Percentiles rank a stretch among this genome's conserved stretches.
These are phyloP conservation scores for Dynastes maya DNA, from an alignment of 2,888 invertebrate species.

Conservation along the genomic window DNA sequence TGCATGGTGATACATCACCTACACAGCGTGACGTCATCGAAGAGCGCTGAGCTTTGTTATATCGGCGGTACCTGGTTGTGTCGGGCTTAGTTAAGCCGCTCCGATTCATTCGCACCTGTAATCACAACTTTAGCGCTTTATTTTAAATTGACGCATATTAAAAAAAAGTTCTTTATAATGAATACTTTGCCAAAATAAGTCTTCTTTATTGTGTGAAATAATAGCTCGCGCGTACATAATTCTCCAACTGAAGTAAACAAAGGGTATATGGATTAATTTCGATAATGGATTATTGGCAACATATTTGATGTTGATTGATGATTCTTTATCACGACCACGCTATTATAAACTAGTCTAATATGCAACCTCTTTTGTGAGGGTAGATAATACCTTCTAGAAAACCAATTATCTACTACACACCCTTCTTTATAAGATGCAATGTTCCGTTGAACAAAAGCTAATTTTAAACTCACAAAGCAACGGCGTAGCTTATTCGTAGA, in stretches of 20 bases:
- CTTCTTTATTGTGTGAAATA: neutral
- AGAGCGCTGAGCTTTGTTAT: too few relatives aligned
- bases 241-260: neutral
- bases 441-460: constrained; percentile 9
- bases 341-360: constrained; percentile 59
- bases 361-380: constrained; percentile 48
- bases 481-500: neutral
- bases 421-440: constrained; percentile 44
- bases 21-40: too few relatives aligned
- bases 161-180: too few relatives aligned
- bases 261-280: constrained; percentile 60
- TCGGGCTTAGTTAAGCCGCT: too few relatives aligned
- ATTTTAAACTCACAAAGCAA: neutral
- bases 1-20: too few relatives aligned
- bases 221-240: neutral
- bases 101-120: too few relatives aligned
- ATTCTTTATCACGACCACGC: constrained; percentile 63
- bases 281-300: constrained; percentile 66
- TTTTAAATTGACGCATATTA: too few relatives aligned
- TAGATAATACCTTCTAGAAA: constrained; percentile 40
- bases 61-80: too few relatives aligned
- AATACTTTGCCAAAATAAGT: too few relatives aligned
- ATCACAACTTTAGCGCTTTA: too few relatives aligned
- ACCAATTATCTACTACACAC: constrained; percentile 52
- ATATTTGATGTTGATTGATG: constrained; percentile 65